Evolutionary conservation across 2,797 vertebrate species (phyloP).

Genomic region (Poecilia wingei): DNA sequence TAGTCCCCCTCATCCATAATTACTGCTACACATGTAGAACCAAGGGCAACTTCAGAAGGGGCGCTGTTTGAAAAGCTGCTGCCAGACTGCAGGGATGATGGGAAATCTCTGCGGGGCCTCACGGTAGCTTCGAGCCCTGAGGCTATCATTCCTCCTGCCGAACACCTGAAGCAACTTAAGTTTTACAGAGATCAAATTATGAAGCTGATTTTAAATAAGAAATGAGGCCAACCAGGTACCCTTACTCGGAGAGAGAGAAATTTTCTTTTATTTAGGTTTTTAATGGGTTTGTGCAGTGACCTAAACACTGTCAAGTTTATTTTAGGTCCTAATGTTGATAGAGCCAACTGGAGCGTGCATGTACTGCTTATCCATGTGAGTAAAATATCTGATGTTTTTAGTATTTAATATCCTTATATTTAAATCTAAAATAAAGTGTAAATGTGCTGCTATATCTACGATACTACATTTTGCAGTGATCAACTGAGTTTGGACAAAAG

Average conservation of each 20-base stretch:
- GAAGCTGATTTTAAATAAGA: slow-evolving; percentile 82
- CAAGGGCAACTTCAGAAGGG: slow-evolving; percentile 89
- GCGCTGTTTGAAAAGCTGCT: slow-evolving; percentile 79
- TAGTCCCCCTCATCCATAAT: slow-evolving; percentile 89
- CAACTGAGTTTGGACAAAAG: slow-evolving; percentile 62
- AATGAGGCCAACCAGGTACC: slow-evolving; percentile 69
- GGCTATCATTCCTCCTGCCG: slow-evolving; percentile 82
- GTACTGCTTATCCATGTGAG: not conserved
- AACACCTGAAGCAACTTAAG: slow-evolving; percentile 85
- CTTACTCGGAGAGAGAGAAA: slow-evolving; percentile 53
- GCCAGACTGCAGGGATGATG: slow-evolving; percentile 80
- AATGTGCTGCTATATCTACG: slow-evolving; percentile 34
- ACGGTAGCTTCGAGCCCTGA: slow-evolving; percentile 77
- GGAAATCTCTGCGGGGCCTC: slow-evolving; percentile 81
- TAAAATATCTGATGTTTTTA: not conserved
- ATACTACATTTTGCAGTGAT: slow-evolving; percentile 44
- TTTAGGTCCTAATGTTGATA: slow-evolving; percentile 10
- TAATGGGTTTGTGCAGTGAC: slow-evolving; percentile 35
- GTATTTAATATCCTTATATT: not conserved
- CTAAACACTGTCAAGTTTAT: slow-evolving; percentile 25
- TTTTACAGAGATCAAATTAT: slow-evolving; percentile 85
- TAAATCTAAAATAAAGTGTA: slow-evolving; percentile 16
- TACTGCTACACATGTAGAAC: slow-evolving; percentile 89
- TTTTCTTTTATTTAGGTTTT: slow-evolving; percentile 53
- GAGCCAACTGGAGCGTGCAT: slow-evolving; percentile 11